Evolutionary conservation across 2,888 invertebrate species (phyloP).

Genomic region (Tenthredo notha): DNA sequence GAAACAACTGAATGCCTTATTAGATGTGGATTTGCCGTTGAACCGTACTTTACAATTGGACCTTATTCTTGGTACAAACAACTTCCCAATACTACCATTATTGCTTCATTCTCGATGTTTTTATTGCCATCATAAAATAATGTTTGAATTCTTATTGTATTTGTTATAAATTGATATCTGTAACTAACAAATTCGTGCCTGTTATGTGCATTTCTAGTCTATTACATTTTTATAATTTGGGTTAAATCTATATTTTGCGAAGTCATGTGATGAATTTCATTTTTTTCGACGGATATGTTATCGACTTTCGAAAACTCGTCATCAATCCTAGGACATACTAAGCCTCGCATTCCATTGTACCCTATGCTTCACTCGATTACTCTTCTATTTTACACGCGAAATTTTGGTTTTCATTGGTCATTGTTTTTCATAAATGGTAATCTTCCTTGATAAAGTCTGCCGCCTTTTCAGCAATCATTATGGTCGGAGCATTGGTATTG

Average conservation of each 20-base stretch:
- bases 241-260: neutral
- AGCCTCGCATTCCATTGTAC: neutral
- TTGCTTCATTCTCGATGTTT: neutral
- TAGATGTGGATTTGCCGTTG: no score
- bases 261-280: no score
- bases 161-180: no score
- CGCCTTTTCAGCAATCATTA: slow-evolving; percentile 92
- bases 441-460: slow-evolving; percentile 91
- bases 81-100: no score
- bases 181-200: neutral
- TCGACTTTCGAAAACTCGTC: neutral
- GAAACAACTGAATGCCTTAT: no score
- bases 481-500: slow-evolving; percentile 90
- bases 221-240: neutral
- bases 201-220: neutral
- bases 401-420: no score
- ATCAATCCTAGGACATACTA: neutral
- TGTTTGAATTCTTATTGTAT: neutral
- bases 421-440: slow-evolving; percentile 82
- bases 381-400: neutral
- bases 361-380: neutral
- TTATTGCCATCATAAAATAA: neutral
- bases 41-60: no score
- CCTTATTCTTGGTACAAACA: no score
- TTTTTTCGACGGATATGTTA: neutral